Percentiles rank a stretch among this genome's conserved stretches.
These are phyloP conservation scores for Tetranychus truncatus DNA, from an alignment of 2,888 invertebrate genomes.

Conservation along the genomic window DNA sequence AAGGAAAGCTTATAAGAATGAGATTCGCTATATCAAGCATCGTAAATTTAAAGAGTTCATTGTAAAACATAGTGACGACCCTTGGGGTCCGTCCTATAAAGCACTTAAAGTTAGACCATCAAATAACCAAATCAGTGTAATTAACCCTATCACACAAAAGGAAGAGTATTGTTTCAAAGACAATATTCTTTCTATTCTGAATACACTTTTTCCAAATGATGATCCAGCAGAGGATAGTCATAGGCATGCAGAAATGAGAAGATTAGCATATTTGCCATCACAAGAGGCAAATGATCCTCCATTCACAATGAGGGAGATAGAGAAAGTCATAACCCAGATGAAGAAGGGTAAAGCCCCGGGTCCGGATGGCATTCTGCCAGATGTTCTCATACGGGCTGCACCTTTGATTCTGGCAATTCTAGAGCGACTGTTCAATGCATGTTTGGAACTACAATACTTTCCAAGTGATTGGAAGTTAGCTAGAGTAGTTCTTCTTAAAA, in stretches of 20 bases:
- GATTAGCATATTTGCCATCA: not conserved
- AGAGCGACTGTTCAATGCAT: not conserved
- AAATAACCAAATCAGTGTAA: too few relatives aligned
- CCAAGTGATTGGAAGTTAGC: not conserved
- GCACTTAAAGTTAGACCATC: too few relatives aligned
- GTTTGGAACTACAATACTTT: not conserved
- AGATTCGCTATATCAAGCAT: too few relatives aligned
- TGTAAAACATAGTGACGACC: too few relatives aligned
- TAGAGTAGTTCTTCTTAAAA: not conserved
- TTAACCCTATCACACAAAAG: too few relatives aligned
- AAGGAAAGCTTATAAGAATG: too few relatives aligned
- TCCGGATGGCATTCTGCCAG: not conserved
- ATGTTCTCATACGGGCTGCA: not conserved
- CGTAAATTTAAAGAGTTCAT: too few relatives aligned
- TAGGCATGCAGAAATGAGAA: not conserved
- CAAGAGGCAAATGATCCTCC: not conserved
- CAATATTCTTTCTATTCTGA: too few relatives aligned
- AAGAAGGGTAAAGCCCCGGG: not conserved
- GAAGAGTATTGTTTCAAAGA: too few relatives aligned
- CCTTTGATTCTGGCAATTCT: not conserved
- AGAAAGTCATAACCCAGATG: not conserved
- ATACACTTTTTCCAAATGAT: not conserved
- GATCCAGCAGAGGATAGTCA: not conserved
- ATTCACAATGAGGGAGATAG: not conserved
- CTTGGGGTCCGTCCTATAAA: too few relatives aligned